Evolutionary conservation across 30 jellyfish, hydroid and myxozoan species (phyloP).

Genomic region (Hydractinia symbiolongicarpus): DNA sequence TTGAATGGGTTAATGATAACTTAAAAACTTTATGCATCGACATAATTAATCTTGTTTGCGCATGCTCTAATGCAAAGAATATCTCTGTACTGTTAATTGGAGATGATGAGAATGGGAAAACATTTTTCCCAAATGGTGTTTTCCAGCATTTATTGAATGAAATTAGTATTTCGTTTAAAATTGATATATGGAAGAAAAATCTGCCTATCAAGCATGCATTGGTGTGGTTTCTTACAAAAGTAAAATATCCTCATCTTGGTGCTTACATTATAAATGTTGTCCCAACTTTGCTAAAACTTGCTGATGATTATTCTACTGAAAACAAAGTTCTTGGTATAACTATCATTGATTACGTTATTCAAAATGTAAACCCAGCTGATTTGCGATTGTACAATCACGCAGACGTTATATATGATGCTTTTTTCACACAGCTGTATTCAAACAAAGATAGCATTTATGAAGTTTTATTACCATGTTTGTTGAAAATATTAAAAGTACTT

Average conservation of each 20-base stretch:
- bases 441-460: slow-evolving; percentile 29
- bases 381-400: slow-evolving; percentile 54
- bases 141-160: slow-evolving; percentile 29
- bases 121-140: slow-evolving; percentile 44
- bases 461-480: slow-evolving; percentile 51
- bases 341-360: slow-evolving; percentile 34
- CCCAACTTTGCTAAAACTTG: slow-evolving; percentile 41
- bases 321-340: slow-evolving; percentile 63
- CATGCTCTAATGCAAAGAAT: slow-evolving; percentile 7
- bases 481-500: slow-evolving; percentile 28
- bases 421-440: slow-evolving; percentile 50
- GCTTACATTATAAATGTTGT: slow-evolving; percentile 35
- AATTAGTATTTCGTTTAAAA: slow-evolving; percentile 18
- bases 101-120: not conserved
- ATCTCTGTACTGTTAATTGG: slow-evolving; percentile 38
- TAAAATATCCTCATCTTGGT: slow-evolving; percentile 50
- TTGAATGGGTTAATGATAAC: slow-evolving; percentile 14
- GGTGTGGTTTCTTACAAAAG: slow-evolving; percentile 32
- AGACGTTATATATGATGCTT: slow-evolving; percentile 48
- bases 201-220: slow-evolving; percentile 35
- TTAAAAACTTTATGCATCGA: slow-evolving; percentile 1
- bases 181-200: slow-evolving; percentile 50
- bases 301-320: slow-evolving; percentile 45
- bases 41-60: not conserved
- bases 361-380: slow-evolving; percentile 64